phyloP scores from a whole-genome alignment of 2,888 invertebrate species.

The Lithodes maja region DNA sequence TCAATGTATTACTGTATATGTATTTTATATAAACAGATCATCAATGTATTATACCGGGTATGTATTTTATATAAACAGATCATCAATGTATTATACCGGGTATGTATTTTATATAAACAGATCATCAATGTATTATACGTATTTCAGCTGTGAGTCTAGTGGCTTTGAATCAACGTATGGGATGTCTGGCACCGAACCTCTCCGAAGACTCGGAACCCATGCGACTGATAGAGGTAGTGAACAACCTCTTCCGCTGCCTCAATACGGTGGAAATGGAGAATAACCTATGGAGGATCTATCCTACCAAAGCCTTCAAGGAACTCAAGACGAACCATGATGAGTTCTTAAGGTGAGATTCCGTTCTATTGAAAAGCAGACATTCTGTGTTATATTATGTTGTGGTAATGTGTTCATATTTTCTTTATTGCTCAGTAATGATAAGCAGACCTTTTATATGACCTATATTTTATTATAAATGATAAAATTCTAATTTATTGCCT shows the following conservation, averaged over 20 bases:
- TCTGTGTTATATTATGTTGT: background rate
- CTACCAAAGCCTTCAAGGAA: conserved; percentile 74
- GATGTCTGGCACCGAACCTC: conserved; percentile 52
- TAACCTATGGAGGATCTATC: conserved; percentile 74
- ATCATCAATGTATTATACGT: too few relatives aligned
- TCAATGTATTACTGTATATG: too few relatives aligned
- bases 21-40: too few relatives aligned
- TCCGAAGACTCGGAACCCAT: conserved; percentile 72
- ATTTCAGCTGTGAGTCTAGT: conserved; percentile 54
- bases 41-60: too few relatives aligned
- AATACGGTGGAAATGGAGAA: conserved; percentile 74
- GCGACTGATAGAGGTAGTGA: conserved; percentile 74
- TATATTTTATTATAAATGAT: background rate
- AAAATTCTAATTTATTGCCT: background rate
- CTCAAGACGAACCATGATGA: conserved; percentile 75
- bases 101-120: too few relatives aligned
- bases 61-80: too few relatives aligned
- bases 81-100: too few relatives aligned
- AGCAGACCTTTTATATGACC: too few relatives aligned
- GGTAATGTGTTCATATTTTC: background rate
- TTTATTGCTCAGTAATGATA: background rate
- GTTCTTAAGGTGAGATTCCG: conserved; percentile 12
- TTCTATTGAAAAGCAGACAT: background rate
- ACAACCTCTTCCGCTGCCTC: conserved; percentile 73
- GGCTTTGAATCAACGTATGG: conserved; percentile 57